These are phyloP conservation scores for Lymantria dispar DNA, from an alignment of 2,888 invertebrate genomes.

Conservation along the genomic window DNA sequence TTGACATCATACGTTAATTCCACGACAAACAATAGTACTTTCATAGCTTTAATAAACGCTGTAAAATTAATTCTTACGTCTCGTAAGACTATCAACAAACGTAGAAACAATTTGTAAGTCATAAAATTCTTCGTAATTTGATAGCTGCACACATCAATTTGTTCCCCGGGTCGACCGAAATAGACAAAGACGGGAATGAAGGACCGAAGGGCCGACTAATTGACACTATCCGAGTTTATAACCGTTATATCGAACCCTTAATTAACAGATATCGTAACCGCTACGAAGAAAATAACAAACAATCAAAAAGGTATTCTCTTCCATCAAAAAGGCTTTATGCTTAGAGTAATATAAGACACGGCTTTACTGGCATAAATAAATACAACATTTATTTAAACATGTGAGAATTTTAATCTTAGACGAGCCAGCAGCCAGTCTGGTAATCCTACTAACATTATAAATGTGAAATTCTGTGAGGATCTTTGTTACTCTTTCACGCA, in stretches of 20 bases:
- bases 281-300: conserved; percentile 47
- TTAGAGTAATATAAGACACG: conserved; percentile 2
- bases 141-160: conserved; percentile 55
- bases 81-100: conserved; percentile 25
- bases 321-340: conserved; percentile 35
- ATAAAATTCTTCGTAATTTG: conserved; percentile 51
- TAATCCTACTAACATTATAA: no score
- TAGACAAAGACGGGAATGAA: conserved; percentile 45
- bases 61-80: no score
- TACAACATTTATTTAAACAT: no score
- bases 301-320: conserved; percentile 49
- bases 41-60: no score
- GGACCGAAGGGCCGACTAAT: conserved; percentile 47
- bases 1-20: no score
- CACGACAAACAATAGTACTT: no score
- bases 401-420: no score
- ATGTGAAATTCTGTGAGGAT: no score
- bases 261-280: conserved; percentile 60
- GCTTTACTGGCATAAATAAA: no score
- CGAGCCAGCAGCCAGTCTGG: no score
- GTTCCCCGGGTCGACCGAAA: conserved; percentile 41
- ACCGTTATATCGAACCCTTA: conserved; percentile 59
- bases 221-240: conserved; percentile 67
- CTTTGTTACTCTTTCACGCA: no score
- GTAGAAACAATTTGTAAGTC: conserved; percentile 49